Evolutionary conservation across 2,888 invertebrate genomes (phyloP), one percentile per base, ranked within the genome.

Genomic region (Parelbella ahira): DNA sequence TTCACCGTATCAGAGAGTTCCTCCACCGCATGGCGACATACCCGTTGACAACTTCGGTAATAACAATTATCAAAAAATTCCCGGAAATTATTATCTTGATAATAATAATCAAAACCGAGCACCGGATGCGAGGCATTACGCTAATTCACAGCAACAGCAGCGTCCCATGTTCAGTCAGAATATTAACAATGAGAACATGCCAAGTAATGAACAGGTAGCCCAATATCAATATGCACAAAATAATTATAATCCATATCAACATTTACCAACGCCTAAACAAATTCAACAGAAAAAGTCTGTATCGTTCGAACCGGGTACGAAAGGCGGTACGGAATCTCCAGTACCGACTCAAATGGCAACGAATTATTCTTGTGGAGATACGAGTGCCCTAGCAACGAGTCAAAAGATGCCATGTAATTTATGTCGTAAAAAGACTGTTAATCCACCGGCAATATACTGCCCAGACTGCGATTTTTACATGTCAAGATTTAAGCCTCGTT

Each of bases 391-490:
- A 41, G 89, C 63, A 4, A 21, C 49, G 19, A 56, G 51, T 21
- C 75, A 92, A 56, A 91, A 92, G 44, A 88, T 90, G 4, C 92
- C 92, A 45, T 97, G 97, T 72, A 93, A 94, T 77, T 88, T 97
- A 56, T 97, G 97, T 77, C 90, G 95, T 44, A 97, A 97, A 71
- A 94, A 95, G 64, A 90, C 92, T 49, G 93, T 96, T 8, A 90
- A 89, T 32, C 90, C 93, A 7, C 93, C 95, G 6, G 92, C 93
- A 19, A 90, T 93, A 56, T 97, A 97, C 69, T 97, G 97, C 77
- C 89, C 92, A 33, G 96, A 97, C 78, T 97, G 97, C 80, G 95
- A 96, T 68, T 96, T 94, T 82, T 97, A 97, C 68, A 93, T 97
- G 93, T 94, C 95, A 49, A 89, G 93, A 63, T 94, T 94, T 74